Evolutionary conservation across 2,888 invertebrate genomes (phyloP).

Genomic region (Chrysolina americana): DNA sequence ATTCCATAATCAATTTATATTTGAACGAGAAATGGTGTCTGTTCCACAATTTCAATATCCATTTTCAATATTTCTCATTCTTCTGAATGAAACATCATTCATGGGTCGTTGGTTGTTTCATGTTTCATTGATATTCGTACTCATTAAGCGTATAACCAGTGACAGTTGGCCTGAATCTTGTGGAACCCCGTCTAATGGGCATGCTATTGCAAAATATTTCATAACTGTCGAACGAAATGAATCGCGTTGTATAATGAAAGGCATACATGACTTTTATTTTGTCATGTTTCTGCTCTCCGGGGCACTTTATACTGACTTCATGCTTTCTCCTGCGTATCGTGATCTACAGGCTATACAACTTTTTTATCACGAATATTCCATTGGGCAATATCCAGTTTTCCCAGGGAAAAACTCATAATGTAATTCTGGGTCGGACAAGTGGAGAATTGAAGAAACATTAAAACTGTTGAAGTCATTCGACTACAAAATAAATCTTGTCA

Average conservation of each 20-base stretch:
- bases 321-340: slow-evolving; percentile 13
- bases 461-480: no score
- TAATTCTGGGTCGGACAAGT: no score
- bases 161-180: slow-evolving; percentile 8
- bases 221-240: slow-evolving; percentile 14
- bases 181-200: slow-evolving; percentile 2
- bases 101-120: not conserved
- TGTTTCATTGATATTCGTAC: slow-evolving; percentile 6
- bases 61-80: not conserved
- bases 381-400: no score
- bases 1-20: no score
- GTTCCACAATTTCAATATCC: not conserved
- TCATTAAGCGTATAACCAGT: slow-evolving; percentile 4
- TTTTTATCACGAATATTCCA: not conserved
- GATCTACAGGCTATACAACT: not conserved
- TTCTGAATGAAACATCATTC: not conserved
- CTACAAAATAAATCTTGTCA: no score
- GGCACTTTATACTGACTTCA: not conserved
- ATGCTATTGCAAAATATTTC: slow-evolving; percentile 2
- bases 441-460: no score
- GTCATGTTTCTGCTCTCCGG: not conserved
- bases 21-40: not conserved
- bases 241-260: slow-evolving; percentile 10
- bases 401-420: no score
- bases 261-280: not conserved